A percentile compares a stretch with the other conserved stretches of the same genome.
phyloP scores from a whole-genome alignment of 2,113 vertebrate genomes.

The Carettochelys insculpta region DNA sequence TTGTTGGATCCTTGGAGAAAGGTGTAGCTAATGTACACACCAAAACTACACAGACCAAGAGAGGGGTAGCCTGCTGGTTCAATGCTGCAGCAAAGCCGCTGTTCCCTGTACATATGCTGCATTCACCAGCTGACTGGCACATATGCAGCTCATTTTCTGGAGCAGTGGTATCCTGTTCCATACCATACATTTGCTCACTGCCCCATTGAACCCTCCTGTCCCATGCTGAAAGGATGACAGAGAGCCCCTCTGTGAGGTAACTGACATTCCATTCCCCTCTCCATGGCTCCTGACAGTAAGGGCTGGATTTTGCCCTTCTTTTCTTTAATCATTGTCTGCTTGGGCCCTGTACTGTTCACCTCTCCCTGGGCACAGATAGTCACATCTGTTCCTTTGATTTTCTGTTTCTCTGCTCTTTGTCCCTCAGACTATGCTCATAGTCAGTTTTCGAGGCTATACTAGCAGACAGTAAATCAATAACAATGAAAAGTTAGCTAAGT shows the following conservation, averaged over 20 bases:
- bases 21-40: not conserved
- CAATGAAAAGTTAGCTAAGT: not conserved
- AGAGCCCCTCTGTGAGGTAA: fast-evolving
- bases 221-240: not conserved
- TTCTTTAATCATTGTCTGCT: not conserved
- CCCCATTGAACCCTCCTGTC: not conserved
- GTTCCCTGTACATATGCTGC: not conserved
- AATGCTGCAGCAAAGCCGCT: fast-evolving
- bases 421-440: not conserved
- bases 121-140: not conserved
- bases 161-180: not conserved
- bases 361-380: not conserved
- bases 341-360: not conserved
- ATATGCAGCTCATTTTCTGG: not conserved
- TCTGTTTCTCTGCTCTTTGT: not conserved
- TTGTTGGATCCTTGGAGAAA: not conserved
- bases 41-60: not conserved
- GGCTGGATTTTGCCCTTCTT: not conserved
- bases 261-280: not conserved
- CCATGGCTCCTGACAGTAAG: not conserved
- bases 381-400: not conserved
- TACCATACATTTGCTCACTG: not conserved
- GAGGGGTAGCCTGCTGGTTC: not conserved
- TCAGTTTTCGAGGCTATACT: not conserved
- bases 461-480: not conserved